These are phyloP conservation scores for Onychostruthus taczanowskii DNA, from an alignment of 2,113 vertebrate species.

Conservation along the genomic window DNA sequence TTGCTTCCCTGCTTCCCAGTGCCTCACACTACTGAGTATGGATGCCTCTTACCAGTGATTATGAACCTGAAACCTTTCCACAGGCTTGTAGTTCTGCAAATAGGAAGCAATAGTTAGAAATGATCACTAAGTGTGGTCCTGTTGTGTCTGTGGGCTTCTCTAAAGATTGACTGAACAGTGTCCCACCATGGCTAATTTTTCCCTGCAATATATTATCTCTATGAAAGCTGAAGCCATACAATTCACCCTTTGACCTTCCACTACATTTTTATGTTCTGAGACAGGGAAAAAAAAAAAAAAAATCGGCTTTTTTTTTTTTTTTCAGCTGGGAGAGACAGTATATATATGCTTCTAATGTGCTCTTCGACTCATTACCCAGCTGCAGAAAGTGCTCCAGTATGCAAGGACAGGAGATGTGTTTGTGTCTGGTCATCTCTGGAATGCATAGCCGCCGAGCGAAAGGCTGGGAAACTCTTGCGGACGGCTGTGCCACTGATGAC, in stretches of 20 bases:
- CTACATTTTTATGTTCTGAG: slow-evolving; percentile 6
- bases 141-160: not conserved
- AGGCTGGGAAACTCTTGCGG: not conserved
- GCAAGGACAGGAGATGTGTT: slow-evolving; percentile 22
- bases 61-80: slow-evolving; percentile 20
- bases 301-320: not conserved
- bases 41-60: not conserved
- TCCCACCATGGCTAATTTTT: not conserved
- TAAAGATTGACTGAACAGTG: not conserved
- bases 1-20: not conserved
- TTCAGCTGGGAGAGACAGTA: not conserved
- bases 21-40: not conserved
- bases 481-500: not conserved
- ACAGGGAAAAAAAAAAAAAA: not conserved
- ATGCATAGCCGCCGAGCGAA: not conserved
- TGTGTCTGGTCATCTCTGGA: slow-evolving; percentile 55
- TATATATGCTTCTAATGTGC: not conserved
- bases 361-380: not conserved
- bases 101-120: not conserved
- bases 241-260: not conserved
- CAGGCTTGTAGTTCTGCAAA: not conserved
- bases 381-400: slow-evolving; percentile 3
- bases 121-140: not conserved
- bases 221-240: not conserved
- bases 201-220: not conserved